Evolutionary conservation across 2,113 vertebrate species (phyloP).

Genomic region (Rhynchomys soricoides): DNA sequence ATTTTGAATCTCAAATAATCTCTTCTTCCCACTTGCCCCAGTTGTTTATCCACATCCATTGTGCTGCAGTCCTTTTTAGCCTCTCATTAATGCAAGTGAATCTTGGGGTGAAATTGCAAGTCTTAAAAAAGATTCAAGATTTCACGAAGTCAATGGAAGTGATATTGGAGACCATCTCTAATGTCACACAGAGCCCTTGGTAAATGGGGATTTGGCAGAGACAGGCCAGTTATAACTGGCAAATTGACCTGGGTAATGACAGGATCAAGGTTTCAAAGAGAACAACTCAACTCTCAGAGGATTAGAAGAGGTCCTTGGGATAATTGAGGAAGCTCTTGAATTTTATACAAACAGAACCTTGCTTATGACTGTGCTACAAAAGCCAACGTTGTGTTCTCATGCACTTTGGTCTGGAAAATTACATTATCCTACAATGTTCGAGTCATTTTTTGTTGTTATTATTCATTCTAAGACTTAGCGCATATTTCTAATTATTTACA

Average conservation of each 20-base stretch:
- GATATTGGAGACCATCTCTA: conserved; percentile 50
- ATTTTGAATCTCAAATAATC: neutral
- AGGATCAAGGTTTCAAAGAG: conserved; percentile 67
- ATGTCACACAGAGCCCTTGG: conserved; percentile 50
- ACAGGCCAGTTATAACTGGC: conserved; percentile 36
- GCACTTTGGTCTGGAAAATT: conserved; percentile 53
- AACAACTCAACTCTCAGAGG: conserved; percentile 67
- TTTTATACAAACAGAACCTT: conserved; percentile 62
- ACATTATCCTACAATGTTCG: conserved; percentile 14
- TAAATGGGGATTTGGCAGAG: conserved; percentile 58
- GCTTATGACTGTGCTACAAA: conserved; percentile 34
- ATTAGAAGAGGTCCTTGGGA: conserved; percentile 66
- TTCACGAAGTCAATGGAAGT: conserved; percentile 62
- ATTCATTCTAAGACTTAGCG: conserved; percentile 49
- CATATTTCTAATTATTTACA: conserved; percentile 60
- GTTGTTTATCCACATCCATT: conserved; percentile 29
- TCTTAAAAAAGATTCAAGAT: conserved; percentile 56
- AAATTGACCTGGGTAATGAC: conserved; percentile 67
- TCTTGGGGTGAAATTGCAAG: conserved; percentile 5
- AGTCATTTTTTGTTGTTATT: conserved; percentile 43
- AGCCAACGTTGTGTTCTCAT: conserved; percentile 46
- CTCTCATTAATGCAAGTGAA: conserved; percentile 32
- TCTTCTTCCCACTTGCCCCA: neutral
- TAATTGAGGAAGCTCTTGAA: conserved; percentile 69
- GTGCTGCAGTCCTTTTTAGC: conserved; percentile 19